Conservation (phyloP, 2,113 vertebrate genomes). For the Dasyornis broadbenti region DNA sequence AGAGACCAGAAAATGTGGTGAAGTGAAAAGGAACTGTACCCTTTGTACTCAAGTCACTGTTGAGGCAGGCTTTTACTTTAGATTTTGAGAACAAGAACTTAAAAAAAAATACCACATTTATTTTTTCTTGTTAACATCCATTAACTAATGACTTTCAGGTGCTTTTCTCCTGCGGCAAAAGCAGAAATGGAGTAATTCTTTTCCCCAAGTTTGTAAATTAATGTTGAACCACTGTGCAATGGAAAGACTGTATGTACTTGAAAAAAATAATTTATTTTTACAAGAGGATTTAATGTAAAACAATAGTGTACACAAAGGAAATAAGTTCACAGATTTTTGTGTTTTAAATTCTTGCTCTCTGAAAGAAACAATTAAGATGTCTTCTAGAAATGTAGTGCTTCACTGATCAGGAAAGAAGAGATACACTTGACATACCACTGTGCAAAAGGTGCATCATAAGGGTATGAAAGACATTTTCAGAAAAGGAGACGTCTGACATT, state of each 20-base stretch:
- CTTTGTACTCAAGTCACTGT: neutral
- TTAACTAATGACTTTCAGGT: neutral
- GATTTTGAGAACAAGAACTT: neutral
- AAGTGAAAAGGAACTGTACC: neutral
- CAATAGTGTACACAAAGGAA: neutral
- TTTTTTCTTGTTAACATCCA: neutral
- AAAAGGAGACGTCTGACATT: neutral
- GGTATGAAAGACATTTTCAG: neutral
- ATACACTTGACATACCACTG: neutral
- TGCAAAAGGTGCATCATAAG: neutral
- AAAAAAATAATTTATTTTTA: constrained; percentile 9
- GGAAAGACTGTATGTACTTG: neutral
- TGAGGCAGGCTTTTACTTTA: neutral
- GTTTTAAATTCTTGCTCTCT: neutral
- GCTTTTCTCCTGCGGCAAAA: neutral
- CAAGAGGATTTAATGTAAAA: neutral
- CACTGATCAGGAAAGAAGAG: neutral
- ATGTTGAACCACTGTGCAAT: neutral
- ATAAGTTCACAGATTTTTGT: neutral
- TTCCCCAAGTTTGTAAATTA: neutral
- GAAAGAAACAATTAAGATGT: neutral
- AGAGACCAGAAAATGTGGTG: neutral
- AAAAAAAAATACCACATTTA: neutral
- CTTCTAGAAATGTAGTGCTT: neutral
- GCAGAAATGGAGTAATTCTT: neutral